phyloP scores from a whole-genome alignment of 2,888 invertebrate species.

The Pammene fasciana region DNA sequence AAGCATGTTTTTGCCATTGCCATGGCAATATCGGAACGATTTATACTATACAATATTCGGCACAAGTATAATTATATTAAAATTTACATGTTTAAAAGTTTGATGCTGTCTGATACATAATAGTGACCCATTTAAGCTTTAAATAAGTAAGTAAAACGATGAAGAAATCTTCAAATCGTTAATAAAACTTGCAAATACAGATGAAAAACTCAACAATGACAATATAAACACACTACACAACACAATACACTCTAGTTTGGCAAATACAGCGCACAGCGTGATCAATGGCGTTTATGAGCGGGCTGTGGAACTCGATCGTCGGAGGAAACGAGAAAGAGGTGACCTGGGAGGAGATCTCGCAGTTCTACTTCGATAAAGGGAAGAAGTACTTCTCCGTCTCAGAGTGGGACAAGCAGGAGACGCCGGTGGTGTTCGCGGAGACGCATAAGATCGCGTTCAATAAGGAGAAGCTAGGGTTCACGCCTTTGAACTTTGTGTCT shows the following conservation, averaged over 20 bases:
- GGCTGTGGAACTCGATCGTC: slow-evolving; percentile 78
- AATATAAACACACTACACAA: slow-evolving; percentile 47
- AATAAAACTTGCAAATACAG: slow-evolving; percentile 2
- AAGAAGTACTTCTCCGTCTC: slow-evolving; percentile 88
- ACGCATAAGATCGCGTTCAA: slow-evolving; percentile 77
- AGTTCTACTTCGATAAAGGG: slow-evolving; percentile 77
- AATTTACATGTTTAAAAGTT: background rate
- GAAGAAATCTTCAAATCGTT: slow-evolving; percentile 1
- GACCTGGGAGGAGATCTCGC: slow-evolving; percentile 74
- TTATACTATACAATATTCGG: slow-evolving; percentile 2
- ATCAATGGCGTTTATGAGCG: slow-evolving; percentile 81
- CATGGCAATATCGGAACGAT: slow-evolving; percentile 3
- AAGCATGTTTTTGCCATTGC: background rate
- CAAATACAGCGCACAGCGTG: slow-evolving; percentile 52
- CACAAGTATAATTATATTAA: background rate
- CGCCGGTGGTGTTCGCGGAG: slow-evolving; percentile 84
- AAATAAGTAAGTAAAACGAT: background rate
- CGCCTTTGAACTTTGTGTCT: slow-evolving; percentile 84
- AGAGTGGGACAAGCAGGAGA: slow-evolving; percentile 84
- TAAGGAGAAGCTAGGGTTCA: slow-evolving; percentile 78
- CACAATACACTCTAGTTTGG: slow-evolving; percentile 49
- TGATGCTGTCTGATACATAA: background rate
- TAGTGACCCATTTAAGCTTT: background rate
- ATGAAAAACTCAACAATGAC: slow-evolving; percentile 28
- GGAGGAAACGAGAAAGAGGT: slow-evolving; percentile 71